Evolutionary conservation across 1,140 invertebrate species (phyloP).

Genomic region (Lamellibrachia luymesi): DNA sequence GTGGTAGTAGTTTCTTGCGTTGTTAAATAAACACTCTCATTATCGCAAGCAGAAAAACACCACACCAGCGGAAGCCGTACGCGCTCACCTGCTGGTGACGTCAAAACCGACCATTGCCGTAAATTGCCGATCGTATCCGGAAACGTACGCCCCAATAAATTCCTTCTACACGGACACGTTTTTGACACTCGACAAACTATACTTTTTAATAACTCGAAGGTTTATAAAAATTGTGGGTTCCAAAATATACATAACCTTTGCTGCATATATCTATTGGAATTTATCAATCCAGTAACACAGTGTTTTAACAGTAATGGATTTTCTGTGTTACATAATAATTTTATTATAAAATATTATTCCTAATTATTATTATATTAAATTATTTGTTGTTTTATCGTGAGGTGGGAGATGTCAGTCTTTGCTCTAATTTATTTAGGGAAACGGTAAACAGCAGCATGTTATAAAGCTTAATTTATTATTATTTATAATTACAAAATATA

Average conservation of each 20-base stretch:
- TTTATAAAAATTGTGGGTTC: not conserved
- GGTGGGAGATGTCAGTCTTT: not conserved
- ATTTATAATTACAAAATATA: too few species aligned
- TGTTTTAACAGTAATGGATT: not conserved
- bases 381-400: not conserved
- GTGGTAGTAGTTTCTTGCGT: not conserved
- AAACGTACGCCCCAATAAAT: not conserved
- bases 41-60: not conserved
- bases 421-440: too few species aligned
- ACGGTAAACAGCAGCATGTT: too few species aligned
- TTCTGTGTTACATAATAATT: not conserved
- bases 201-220: not conserved
- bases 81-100: conserved; percentile 2
- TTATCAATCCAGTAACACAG: not conserved
- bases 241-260: not conserved
- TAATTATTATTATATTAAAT: too few species aligned
- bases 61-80: not conserved
- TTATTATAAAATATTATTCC: too few species aligned
- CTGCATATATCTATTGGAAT: not conserved
- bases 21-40: not conserved
- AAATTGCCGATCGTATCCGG: not conserved
- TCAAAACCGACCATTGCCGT: not conserved
- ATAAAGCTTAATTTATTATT: too few species aligned
- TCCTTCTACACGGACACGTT: not conserved
- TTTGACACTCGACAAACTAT: not conserved